Evolutionary conservation across 2,888 invertebrate genomes (phyloP).

Genomic region (Sminthurinus aureus): DNA sequence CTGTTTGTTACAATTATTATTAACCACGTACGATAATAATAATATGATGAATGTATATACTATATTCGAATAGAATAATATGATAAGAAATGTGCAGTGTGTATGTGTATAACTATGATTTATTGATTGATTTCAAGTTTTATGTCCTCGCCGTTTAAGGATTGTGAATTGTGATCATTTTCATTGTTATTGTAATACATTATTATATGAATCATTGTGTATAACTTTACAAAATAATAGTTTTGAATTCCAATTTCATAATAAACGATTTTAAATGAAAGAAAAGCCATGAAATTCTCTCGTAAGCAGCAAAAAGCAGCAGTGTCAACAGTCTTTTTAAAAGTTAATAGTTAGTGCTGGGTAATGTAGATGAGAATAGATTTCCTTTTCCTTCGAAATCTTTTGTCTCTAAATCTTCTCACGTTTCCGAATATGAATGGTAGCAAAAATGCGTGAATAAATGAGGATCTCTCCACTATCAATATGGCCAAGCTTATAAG

Average conservation of each 20-base stretch:
- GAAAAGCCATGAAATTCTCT: background rate
- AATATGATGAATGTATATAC: too few relatives aligned
- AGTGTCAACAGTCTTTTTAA: background rate
- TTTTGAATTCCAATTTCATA: background rate
- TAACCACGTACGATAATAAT: too few relatives aligned
- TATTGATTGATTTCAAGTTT: too few relatives aligned
- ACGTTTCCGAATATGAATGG: too few relatives aligned
- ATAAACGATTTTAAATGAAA: too few relatives aligned
- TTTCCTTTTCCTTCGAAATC: background rate
- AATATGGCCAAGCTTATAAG: background rate
- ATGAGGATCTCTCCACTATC: slow-evolving; percentile 1
- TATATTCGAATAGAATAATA: too few relatives aligned
- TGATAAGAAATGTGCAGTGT: too few relatives aligned
- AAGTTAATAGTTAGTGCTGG: background rate
- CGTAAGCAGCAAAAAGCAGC: background rate
- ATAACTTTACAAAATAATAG: background rate
- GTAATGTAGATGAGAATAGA: background rate
- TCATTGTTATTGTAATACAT: background rate
- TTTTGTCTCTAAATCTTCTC: background rate
- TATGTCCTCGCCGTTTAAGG: too few relatives aligned
- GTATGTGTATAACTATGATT: too few relatives aligned
- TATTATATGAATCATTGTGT: background rate
- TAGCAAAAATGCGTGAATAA: background rate
- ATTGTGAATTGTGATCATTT: background rate
- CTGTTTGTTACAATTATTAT: too few relatives aligned